Conservation (phyloP, 2,113 vertebrate genomes). For the Catharus minimus region DNA sequence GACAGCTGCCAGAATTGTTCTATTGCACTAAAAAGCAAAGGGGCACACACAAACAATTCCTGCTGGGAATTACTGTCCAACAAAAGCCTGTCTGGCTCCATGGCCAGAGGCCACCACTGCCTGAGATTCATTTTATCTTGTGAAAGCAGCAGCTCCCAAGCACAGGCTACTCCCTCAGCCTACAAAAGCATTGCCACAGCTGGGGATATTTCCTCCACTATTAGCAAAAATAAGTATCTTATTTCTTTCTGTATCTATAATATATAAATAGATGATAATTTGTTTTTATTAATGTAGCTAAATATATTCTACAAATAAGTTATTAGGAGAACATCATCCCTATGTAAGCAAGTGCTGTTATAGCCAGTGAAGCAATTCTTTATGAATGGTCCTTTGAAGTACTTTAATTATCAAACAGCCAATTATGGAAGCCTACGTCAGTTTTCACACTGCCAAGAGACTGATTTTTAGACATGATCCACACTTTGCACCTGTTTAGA, state of each 20-base stretch:
- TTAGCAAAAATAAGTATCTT: conserved; percentile 25
- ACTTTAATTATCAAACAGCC: not conserved
- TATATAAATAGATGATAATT: conserved; percentile 16
- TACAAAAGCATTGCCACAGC: not conserved
- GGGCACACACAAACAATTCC: not conserved
- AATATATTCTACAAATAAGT: conserved; percentile 33
- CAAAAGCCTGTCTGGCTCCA: not conserved
- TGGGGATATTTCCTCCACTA: not conserved
- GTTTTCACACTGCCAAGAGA: not conserved
- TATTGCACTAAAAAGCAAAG: not conserved
- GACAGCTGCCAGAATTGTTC: not conserved
- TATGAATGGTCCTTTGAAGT: not conserved
- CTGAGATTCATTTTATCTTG: not conserved
- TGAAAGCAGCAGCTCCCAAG: not conserved
- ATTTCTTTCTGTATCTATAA: not conserved
- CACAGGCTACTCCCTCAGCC: not conserved
- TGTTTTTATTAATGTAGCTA: conserved; percentile 25
- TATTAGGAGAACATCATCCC: not conserved
- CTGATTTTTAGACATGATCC: not conserved
- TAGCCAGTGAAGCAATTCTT: not conserved
- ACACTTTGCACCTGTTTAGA: not conserved
- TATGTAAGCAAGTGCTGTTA: not conserved
- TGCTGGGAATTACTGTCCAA: not conserved
- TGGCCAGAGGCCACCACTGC: not conserved
- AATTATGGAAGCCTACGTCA: not conserved